Conservation (phyloP, 2,888 invertebrate species). For the Orthosia incerta region DNA sequence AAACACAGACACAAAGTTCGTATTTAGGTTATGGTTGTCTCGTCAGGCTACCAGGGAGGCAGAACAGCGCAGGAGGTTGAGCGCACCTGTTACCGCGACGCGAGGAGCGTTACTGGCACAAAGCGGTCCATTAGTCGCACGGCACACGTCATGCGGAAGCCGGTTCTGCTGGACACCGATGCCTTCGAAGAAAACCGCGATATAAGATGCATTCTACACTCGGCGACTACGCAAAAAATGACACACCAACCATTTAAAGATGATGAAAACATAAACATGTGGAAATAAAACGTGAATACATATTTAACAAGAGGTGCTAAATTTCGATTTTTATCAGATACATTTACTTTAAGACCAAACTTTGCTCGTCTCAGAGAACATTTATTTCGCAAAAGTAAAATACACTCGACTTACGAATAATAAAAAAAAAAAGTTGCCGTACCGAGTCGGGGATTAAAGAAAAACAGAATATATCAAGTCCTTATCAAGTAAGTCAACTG, state of each 20-base stretch:
- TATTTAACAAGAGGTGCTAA: constrained; percentile 35
- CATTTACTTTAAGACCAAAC: constrained; percentile 22
- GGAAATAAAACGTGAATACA: constrained; percentile 53
- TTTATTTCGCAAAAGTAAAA: constrained; percentile 45
- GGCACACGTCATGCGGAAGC: constrained; percentile 89
- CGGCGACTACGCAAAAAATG: constrained; percentile 68
- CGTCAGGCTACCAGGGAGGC: constrained; percentile 77
- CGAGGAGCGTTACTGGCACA: constrained; percentile 87
- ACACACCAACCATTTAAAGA: constrained; percentile 55
- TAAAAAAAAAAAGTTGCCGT: constrained; percentile 47
- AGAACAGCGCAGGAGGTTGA: constrained; percentile 78
- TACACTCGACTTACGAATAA: constrained; percentile 28
- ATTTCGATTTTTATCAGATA: constrained; percentile 29
- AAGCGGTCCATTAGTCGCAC: constrained; percentile 84
- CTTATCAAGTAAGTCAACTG: constrained; percentile 40
- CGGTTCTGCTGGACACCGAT: constrained; percentile 84
- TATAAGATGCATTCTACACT: constrained; percentile 76
- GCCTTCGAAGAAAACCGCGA: constrained; percentile 84
- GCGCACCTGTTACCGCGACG: constrained; percentile 88
- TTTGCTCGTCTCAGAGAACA: constrained; percentile 24
- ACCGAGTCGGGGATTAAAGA: constrained; percentile 36
- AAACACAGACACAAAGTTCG: constrained; percentile 74
- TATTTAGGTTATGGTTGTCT: constrained; percentile 70
- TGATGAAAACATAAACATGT: constrained; percentile 57
- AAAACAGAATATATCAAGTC: constrained; percentile 47